Evolutionary conservation across 1,140 invertebrate genomes (phyloP), one percentile per base, ranked within the genome.

Genomic region (Aricia agestis): DNA sequence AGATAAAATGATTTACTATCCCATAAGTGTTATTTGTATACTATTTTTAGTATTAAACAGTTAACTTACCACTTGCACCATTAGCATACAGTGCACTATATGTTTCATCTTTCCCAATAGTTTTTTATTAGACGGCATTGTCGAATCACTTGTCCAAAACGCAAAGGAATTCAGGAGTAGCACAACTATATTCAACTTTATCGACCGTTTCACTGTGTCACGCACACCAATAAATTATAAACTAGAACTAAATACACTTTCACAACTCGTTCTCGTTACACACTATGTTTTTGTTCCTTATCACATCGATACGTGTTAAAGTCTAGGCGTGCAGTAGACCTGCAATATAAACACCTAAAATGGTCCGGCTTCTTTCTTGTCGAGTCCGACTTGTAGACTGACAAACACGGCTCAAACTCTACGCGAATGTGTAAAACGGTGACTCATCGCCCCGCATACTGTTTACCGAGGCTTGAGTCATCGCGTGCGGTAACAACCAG

Each of bases 391-490:
- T 25, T 84, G 85, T 85, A 86, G 85, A 91, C 89, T 91, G 89
- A 91, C 89, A 91, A 52, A 91, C 87, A 89, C 84, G 77, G 85
- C 84, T 87, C 85, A 89, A 91, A 91, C 85, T 87, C 89, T 89
- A 91, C 89, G 89, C 89, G 86, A 91, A 90, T 91, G 89, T 91
- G 89, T 91, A 90, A 89, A 91, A 90, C 83, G 87, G 89, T 91
- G 89, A 91, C 89, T 91, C 89, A 91, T 90, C 89, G 89, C 85
- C 87, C 89, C 87, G 89, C 89, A 91, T 91, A 90, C 89, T 91
- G 89, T 91, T 91, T 91, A 90, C 87, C 86, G 86, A 90, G 83
- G 86, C 89, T 88, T 90, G 89, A 91, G 87, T 91, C 89, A 91
- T 91, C 89, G 87, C 89, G 87, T 79, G 74, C 76, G 73, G 81